Evolutionary conservation across 2,113 vertebrate genomes (phyloP), one percentile per base, ranked within the genome.

Genomic region (Leucoraja erinaceus): DNA sequence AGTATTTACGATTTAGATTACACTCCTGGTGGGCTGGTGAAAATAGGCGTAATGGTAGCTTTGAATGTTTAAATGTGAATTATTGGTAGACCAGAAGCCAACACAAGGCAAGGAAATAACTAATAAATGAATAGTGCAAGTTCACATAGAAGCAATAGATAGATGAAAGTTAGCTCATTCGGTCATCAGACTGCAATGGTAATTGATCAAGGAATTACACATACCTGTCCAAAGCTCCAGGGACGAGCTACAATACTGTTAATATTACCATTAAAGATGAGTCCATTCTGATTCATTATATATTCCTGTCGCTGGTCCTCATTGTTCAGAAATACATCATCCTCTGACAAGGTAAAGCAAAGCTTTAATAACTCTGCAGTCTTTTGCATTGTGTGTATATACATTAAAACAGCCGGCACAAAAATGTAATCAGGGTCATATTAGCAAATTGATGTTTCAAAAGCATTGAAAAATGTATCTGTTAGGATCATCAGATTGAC

Each of bases 221-320:
- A 74, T 95, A 97, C 97, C 96, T 98, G 97, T 70, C 96, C 94
- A 78, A 96, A 98, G 94, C 97, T 95, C 98, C 98, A 99, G 18
- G 94, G n/a, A 72, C 95, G 93, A 2, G 81, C 10, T 0, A 59
- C 20, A 92, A 97, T 95, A 94, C 94, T 95, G 16, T 95, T 93
- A 6, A 93, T 93, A 0, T 94, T 95, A 88, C 98, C 98, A 88
- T 22, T 93, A 94, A 95, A 99, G 94, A 98, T 95, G 38, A 97
- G 12, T 54, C 98, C 97, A 0, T 96, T 94, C 94, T 98, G 97
- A 77, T 96, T 97, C 96, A 98, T 93, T 83, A 99, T 93, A 20
- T 98, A 99, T 93, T 99, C 98, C 72, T 93, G 91, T 54, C 96
- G 94, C 90, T 97, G 94, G 0, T 94, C 94, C 68, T 97, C 96